Percentiles rank a stretch among this genome's conserved stretches.
Conservation (phyloP, 2,113 vertebrate species). For the Anarrhichthys ocellatus region DNA sequence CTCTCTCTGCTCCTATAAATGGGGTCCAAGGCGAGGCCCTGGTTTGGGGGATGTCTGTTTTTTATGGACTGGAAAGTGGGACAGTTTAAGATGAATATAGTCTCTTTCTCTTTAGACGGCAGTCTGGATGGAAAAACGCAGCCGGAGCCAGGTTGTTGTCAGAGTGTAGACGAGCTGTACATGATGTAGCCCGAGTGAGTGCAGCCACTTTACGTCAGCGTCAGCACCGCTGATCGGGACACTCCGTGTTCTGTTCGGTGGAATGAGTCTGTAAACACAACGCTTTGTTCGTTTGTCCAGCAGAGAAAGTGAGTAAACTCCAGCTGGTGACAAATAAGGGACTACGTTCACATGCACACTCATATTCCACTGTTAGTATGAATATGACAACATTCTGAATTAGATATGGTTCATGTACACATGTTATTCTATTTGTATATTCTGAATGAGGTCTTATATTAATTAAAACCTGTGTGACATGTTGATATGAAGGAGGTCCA, state of each 20-base stretch:
- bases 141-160: constrained; percentile 55
- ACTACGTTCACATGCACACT: too few relatives aligned
- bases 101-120: constrained; percentile 52
- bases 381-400: too few relatives aligned
- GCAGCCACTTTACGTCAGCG: constrained; percentile 20
- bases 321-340: too few relatives aligned
- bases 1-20: constrained; percentile 66
- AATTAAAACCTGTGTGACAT: too few relatives aligned
- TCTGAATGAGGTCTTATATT: too few relatives aligned
- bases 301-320: too few relatives aligned
- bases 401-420: too few relatives aligned
- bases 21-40: constrained; percentile 51
- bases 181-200: constrained; percentile 19
- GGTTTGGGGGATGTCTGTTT: constrained; percentile 68
- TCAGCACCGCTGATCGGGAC: not conserved
- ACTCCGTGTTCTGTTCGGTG: constrained; percentile 1
- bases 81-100: constrained; percentile 61
- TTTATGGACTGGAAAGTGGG: constrained; percentile 75
- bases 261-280: too few relatives aligned
- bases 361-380: too few relatives aligned
- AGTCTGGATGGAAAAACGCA: constrained; percentile 65
- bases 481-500: too few relatives aligned
- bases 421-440: too few relatives aligned
- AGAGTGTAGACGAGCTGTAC: constrained; percentile 27
- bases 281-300: too few relatives aligned